Evolutionary conservation across 1,140 invertebrate genomes (phyloP).

Genomic region (Cydia pomonella): DNA sequence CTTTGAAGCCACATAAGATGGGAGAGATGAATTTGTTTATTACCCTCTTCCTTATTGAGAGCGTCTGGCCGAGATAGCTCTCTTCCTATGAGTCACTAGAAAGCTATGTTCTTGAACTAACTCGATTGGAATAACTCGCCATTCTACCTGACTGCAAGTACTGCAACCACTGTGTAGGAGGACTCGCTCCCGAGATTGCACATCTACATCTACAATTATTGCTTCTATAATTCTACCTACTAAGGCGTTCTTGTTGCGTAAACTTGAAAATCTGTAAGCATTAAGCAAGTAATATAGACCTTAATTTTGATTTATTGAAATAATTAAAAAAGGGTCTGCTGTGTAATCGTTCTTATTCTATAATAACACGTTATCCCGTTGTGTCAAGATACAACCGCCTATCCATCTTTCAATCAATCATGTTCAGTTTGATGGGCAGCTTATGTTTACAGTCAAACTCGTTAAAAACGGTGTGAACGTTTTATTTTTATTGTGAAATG

Average conservation of each 20-base stretch:
- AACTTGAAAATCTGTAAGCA: neutral
- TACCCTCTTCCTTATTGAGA: conserved; percentile 80
- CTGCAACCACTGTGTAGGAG: conserved; percentile 57
- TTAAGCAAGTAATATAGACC: neutral
- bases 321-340: neutral
- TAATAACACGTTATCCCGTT: conserved; percentile 45
- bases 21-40: conserved; percentile 80
- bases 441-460: conserved; percentile 30
- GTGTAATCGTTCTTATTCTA: conserved; percentile 30
- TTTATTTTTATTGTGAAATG: conserved; percentile 32
- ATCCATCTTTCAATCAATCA: conserved; percentile 43
- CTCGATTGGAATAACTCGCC: conserved; percentile 65
- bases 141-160: conserved; percentile 50
- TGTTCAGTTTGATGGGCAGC: conserved; percentile 26
- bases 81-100: conserved; percentile 80
- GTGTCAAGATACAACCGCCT: conserved; percentile 42
- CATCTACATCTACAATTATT: conserved; percentile 35
- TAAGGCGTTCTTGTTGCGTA: neutral
- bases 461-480: conserved; percentile 29
- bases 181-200: conserved; percentile 50
- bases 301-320: conserved; percentile 12
- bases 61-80: conserved; percentile 77
- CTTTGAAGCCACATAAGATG: conserved; percentile 75
- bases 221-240: neutral
- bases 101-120: conserved; percentile 75